A percentile compares a stretch with the other conserved stretches of the same genome.
These are phyloP conservation scores for Nycticorax nycticorax DNA, from an alignment of 2,113 vertebrate species.

Conservation along the genomic window DNA sequence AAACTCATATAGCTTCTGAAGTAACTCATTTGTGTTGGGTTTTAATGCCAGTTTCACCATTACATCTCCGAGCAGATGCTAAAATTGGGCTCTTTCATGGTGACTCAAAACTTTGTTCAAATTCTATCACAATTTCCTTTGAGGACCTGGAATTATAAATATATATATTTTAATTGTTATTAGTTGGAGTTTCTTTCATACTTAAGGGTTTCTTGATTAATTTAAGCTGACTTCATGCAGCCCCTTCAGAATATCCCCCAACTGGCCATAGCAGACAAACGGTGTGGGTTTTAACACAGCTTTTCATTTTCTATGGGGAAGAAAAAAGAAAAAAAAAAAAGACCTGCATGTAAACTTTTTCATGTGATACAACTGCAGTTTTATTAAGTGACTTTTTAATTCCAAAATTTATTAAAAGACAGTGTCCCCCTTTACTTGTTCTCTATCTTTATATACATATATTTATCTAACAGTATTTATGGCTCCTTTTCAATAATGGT, in stretches of 20 bases:
- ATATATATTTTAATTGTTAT: constrained; percentile 76
- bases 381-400: constrained; percentile 79
- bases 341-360: constrained; percentile 74
- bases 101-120: constrained; percentile 66
- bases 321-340: neutral
- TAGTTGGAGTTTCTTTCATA: constrained; percentile 72
- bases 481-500: neutral
- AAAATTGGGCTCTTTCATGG: constrained; percentile 10
- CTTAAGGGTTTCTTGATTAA: constrained; percentile 31
- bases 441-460: constrained; percentile 45
- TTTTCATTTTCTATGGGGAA: constrained; percentile 51
- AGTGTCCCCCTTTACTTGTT: constrained; percentile 63
- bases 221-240: constrained; percentile 37
- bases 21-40: constrained; percentile 39
- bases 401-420: constrained; percentile 76
- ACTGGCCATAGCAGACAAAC: constrained; percentile 1
- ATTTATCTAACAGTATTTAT: neutral
- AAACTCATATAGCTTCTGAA: neutral
- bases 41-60: constrained; percentile 65
- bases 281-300: constrained; percentile 41
- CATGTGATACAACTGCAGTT: constrained; percentile 73
- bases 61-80: constrained; percentile 35
- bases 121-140: constrained; percentile 39
- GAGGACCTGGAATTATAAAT: constrained; percentile 73
- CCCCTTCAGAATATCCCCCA: neutral